Conservation (phyloP, 2,888 invertebrate genomes). For the Geophilus truncorum region DNA sequence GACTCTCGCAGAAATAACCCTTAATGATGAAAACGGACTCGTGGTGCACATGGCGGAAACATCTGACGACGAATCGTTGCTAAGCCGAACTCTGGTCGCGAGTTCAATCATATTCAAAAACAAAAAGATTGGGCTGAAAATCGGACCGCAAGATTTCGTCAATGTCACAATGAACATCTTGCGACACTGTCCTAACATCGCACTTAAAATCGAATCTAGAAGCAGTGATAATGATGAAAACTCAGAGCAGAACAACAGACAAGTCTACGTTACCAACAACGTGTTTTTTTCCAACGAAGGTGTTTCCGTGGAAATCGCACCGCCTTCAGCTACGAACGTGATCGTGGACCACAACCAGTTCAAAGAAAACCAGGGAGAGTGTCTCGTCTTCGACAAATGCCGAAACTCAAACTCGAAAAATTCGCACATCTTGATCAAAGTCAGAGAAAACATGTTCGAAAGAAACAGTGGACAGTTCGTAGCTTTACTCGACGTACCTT, state of each 20-base stretch:
- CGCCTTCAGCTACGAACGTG: conserved; percentile 61
- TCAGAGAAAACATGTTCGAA: conserved; percentile 84
- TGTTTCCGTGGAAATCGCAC: conserved; percentile 70
- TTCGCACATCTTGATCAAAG: conserved; percentile 60
- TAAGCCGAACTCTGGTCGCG: conserved; percentile 63
- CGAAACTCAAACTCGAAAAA: conserved; percentile 44
- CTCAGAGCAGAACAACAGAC: conserved; percentile 51
- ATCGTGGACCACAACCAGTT: conserved; percentile 66
- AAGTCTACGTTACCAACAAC: conserved; percentile 78
- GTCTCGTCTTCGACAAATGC: conserved; percentile 52
- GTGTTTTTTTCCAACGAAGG: conserved; percentile 66
- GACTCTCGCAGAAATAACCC: conserved; percentile 72
- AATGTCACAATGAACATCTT: conserved; percentile 87
- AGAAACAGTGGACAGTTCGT: conserved; percentile 85
- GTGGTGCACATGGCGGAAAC: conserved; percentile 88
- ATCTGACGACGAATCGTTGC: conserved; percentile 47
- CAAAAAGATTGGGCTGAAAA: conserved; percentile 76
- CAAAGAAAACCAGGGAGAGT: conserved; percentile 72
- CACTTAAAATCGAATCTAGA: conserved; percentile 68
- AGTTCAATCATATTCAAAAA: conserved; percentile 83
- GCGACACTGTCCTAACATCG: conserved; percentile 69
- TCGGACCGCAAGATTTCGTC: conserved; percentile 89
- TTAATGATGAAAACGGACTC: conserved; percentile 82
- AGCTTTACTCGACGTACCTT: conserved; percentile 77
- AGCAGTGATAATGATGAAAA: conserved; percentile 41